A percentile compares a stretch with the other conserved stretches of the same genome.
Evolutionary conservation across 92 coral and sea anemone species (phyloP).

Genomic region (Bergia sp.): DNA sequence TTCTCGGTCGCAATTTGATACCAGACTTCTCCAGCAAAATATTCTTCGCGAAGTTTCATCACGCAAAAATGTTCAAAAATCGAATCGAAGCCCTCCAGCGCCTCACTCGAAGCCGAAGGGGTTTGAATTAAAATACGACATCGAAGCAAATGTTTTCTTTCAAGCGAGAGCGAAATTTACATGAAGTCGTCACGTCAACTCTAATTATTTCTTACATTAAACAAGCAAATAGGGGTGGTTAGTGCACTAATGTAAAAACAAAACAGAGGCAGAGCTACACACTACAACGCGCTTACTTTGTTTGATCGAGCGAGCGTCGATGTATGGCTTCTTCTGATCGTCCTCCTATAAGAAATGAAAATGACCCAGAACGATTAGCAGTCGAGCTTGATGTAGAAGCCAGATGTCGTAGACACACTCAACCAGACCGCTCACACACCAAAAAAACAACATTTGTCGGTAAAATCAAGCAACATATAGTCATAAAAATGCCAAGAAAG

Average conservation of each 20-base stretch:
- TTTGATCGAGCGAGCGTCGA: constrained; percentile 69
- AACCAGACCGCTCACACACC: not conserved
- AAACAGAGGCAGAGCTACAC: constrained; percentile 82
- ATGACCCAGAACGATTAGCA: constrained; percentile 48
- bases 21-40: constrained; percentile 15
- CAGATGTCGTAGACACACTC: constrained; percentile 38
- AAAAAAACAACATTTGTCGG: constrained; percentile 11
- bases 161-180: constrained; percentile 64
- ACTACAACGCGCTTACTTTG: constrained; percentile 70
- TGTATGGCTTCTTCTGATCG: constrained; percentile 51
- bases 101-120: not conserved
- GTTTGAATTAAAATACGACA: not conserved
- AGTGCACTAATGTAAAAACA: constrained; percentile 90
- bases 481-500: constrained; percentile 1
- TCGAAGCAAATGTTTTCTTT: constrained; percentile 44
- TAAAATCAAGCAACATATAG: not conserved
- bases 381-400: constrained; percentile 35
- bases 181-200: constrained; percentile 77
- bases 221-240: constrained; percentile 90
- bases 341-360: constrained; percentile 52
- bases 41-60: constrained; percentile 40
- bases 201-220: constrained; percentile 96
- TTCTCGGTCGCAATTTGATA: constrained; percentile 38
- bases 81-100: not conserved
- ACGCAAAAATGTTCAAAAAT: not conserved